phyloP scores from a whole-genome alignment of 2,888 invertebrate genomes.

The Orthosia gothica region DNA sequence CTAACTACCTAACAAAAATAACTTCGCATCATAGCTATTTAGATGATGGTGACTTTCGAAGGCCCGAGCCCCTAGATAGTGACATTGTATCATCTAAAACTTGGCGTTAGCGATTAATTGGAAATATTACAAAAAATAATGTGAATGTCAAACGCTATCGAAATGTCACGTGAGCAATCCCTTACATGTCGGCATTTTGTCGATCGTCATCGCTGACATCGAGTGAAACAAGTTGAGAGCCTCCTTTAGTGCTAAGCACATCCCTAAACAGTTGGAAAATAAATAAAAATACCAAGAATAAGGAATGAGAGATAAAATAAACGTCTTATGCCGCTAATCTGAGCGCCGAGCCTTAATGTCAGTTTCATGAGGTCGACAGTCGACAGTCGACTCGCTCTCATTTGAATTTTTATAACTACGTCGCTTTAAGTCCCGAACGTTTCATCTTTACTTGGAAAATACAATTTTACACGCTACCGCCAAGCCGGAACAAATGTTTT shows the following conservation, averaged over 20 bases:
- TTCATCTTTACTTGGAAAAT: conserved; percentile 41
- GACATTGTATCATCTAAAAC: too few relatives aligned
- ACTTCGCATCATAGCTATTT: neutral
- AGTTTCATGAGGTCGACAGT: conserved; percentile 38
- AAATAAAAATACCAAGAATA: conserved; percentile 6
- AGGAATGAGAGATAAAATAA: conserved; percentile 42
- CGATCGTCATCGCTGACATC: too few relatives aligned
- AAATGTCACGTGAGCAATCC: too few relatives aligned
- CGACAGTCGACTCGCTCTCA: conserved; percentile 36
- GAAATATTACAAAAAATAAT: too few relatives aligned
- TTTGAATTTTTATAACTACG: conserved; percentile 61
- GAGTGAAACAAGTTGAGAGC: too few relatives aligned
- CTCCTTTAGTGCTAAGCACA: neutral
- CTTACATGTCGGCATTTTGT: too few relatives aligned
- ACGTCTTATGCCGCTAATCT: conserved; percentile 51
- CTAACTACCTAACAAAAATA: neutral
- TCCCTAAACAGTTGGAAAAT: neutral
- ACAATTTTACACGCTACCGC: conserved; percentile 10
- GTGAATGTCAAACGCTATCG: too few relatives aligned
- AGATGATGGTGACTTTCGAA: neutral
- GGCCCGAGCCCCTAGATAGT: neutral
- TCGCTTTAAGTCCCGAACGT: conserved; percentile 39
- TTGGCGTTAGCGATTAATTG: too few relatives aligned
- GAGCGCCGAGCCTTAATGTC: conserved; percentile 39
- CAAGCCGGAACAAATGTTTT: conserved; percentile 20